Evolutionary conservation across 2,113 vertebrate genomes (phyloP).

Genomic region (Caracal caracal): DNA sequence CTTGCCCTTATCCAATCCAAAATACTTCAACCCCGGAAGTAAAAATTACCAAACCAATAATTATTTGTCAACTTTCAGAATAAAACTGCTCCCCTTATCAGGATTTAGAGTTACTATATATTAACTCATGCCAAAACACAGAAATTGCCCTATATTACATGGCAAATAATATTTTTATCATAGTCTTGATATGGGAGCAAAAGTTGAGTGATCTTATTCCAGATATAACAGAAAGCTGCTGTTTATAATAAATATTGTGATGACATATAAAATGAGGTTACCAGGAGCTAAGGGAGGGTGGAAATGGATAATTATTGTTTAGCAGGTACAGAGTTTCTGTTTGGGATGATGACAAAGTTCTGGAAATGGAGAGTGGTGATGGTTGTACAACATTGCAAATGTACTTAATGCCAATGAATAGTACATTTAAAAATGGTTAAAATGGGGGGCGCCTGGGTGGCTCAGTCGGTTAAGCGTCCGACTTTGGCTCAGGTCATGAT

Average conservation of each 20-base stretch:
- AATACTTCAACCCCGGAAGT: background rate
- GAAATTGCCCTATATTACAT: background rate
- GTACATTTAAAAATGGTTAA: constrained; percentile 9
- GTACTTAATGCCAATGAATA: background rate
- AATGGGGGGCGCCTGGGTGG: background rate
- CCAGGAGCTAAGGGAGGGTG: background rate
- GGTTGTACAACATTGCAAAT: background rate
- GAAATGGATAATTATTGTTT: background rate
- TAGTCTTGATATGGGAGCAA: background rate
- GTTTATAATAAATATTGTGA: constrained; percentile 51
- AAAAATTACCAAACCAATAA: constrained; percentile 31
- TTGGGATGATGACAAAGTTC: constrained; percentile 3
- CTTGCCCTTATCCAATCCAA: background rate
- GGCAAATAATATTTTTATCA: constrained; percentile 38
- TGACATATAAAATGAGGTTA: constrained; percentile 5
- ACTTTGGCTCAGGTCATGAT: no score
- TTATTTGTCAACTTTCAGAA: constrained; percentile 51
- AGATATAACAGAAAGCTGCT: background rate
- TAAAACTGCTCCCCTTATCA: constrained; percentile 29
- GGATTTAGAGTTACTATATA: background rate
- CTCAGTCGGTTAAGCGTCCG: no score
- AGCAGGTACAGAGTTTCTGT: background rate
- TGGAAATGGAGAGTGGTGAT: background rate
- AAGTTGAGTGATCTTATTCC: constrained; percentile 16
- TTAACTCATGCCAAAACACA: constrained; percentile 16